Evolutionary conservation across 2,113 vertebrate genomes (phyloP).

Genomic region (Pomatostomus ruficeps): DNA sequence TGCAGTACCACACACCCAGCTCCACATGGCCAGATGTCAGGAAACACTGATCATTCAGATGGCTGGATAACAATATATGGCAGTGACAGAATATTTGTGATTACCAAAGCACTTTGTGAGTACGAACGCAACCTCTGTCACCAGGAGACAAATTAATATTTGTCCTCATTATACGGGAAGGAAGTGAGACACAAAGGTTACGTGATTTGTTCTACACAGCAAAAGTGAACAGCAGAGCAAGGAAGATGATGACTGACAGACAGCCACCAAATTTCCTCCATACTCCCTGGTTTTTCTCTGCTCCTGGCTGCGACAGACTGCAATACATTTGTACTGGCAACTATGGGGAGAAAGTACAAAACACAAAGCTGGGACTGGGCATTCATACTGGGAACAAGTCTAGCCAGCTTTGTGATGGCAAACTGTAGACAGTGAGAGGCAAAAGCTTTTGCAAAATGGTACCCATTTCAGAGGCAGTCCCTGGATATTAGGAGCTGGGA

Average conservation of each 20-base stretch:
- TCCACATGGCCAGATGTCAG: background rate
- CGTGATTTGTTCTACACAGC: background rate
- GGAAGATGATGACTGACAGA: background rate
- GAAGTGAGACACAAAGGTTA: slow-evolving; percentile 9
- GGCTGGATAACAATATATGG: background rate
- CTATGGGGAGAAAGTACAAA: background rate
- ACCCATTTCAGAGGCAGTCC: background rate
- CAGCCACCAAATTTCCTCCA: background rate
- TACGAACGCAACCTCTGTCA: background rate
- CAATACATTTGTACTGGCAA: background rate
- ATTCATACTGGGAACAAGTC: background rate
- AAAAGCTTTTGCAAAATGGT: background rate
- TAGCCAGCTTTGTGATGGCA: background rate
- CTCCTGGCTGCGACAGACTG: background rate
- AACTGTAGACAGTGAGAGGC: background rate
- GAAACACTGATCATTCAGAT: background rate
- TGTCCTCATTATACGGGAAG: background rate
- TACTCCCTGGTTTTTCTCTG: background rate
- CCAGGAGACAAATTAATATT: slow-evolving; percentile 42
- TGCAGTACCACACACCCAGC: background rate
- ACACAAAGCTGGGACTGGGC: background rate
- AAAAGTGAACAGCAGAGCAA: background rate
- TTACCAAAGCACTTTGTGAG: background rate
- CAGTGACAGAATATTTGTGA: background rate
- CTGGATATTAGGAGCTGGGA: background rate